Evolutionary conservation across 1,140 invertebrate genomes (phyloP), one percentile per base, ranked within the genome.

Genomic region (Neodiprion pinetum): DNA sequence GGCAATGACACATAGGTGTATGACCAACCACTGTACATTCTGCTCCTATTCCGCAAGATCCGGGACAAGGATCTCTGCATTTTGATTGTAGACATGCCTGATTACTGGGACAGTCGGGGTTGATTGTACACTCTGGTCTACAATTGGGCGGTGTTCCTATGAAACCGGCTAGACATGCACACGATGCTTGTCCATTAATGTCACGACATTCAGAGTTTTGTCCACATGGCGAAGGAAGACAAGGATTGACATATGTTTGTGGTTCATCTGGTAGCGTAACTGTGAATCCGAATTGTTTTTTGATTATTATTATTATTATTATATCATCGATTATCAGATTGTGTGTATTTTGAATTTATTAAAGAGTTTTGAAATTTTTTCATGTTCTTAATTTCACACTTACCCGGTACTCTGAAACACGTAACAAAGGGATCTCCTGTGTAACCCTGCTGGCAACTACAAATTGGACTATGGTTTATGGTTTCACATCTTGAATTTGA

Each of bases 401-500:
- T 87, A 90, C 89, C 88, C 82, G 85, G 88, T 76, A 88, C 84
- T 75, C 87, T 84, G 73, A 90, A 92, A 79, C 93, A 95, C 78
- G 92, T 87, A 8, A 89, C 84, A 80, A 94, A 95, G 66, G 95
- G 94, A 90, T 95, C 93, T 53, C 94, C 94, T 10, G 92, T 93
- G 80, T 91, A 92, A 69, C 93, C 92, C 12, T 87, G 81, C 2
- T 91, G 90, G 83, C 94, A 96, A 69, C 91, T 94, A 79, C 94
- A 95, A 75, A 94, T 91, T 9, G 94, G 93, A 83, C 92, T 93
- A 80, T 94, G 94, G 80, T 94, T 94, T 72, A 93, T 91, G 49
- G 93, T 93, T 79, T 88, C 83, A 72, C 89, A 90, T 77, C 83
- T 92, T 90, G 72, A 94, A 79, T 94, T 93, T 1, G 90, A 91